These are phyloP conservation scores for Malthinus flaveolus DNA, from an alignment of 2,888 invertebrate species.

Conservation along the genomic window DNA sequence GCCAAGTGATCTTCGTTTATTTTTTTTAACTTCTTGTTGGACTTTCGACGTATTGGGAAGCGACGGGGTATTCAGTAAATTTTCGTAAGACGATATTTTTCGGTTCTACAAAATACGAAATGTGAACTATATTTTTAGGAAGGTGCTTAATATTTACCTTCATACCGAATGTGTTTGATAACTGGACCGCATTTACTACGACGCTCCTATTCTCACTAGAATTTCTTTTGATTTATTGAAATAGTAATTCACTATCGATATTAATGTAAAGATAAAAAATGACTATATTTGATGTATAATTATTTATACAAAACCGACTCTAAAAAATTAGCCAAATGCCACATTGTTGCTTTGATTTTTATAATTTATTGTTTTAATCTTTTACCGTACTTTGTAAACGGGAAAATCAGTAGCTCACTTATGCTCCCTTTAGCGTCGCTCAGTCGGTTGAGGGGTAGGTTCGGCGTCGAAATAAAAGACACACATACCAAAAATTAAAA, in stretches of 20 bases:
- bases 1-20: slow-evolving; percentile 9
- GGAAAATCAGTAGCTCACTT: too few relatives aligned
- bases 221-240: background rate
- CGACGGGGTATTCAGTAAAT: slow-evolving; percentile 21
- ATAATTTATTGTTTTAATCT: too few relatives aligned
- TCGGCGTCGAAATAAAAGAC: too few relatives aligned
- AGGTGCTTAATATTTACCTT: slow-evolving; percentile 37
- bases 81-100: slow-evolving; percentile 24
- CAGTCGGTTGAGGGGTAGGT: too few relatives aligned
- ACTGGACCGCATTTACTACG: background rate
- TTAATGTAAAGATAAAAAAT: too few relatives aligned
- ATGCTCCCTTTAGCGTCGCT: too few relatives aligned
- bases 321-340: slow-evolving; percentile 15
- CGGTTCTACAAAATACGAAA: slow-evolving; percentile 28
- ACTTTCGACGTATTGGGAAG: slow-evolving; percentile 21
- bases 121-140: slow-evolving; percentile 21
- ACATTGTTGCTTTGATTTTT: slow-evolving; percentile 9
- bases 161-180: slow-evolving; percentile 34
- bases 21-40: slow-evolving; percentile 1
- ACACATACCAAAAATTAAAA: too few relatives aligned
- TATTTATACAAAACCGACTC: slow-evolving; percentile 17
- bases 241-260: too few relatives aligned
- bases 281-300: slow-evolving; percentile 5
- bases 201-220: background rate
- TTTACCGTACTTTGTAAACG: too few relatives aligned